Base-by-base conservation (phyloP, 23 tunicate species). In the Oikopleura albicans region DNA sequence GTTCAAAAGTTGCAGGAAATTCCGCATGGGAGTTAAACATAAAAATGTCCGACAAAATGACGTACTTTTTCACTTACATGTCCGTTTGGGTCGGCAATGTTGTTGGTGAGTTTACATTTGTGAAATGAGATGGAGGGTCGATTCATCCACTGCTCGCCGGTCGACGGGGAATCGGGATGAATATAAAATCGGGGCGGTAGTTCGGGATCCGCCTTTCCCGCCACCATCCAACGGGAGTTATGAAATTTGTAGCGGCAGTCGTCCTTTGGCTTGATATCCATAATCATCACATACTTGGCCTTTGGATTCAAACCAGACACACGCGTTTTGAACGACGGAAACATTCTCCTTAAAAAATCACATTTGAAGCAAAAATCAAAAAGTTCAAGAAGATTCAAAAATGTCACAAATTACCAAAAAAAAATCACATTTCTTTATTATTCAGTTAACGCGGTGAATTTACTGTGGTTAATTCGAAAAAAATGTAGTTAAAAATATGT, bases 31-130 rank as follows among this genome's bases (percentile, higher is more conserved):
- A n/a, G n/a, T n/a, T n/a, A n/a, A n/a, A n/a, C n/a, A n/a, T n/a
- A n/a, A n/a, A n/a, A n/a, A n/a, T n/a, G n/a, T n/a, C n/a, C n/a
- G n/a, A n/a, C n/a, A n/a, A n/a, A n/a, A n/a, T n/a, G n/a, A n/a
- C n/a, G n/a, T n/a, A n/a, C n/a, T n/a, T n/a, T n/a, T n/a, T n/a
- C 28, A 71, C 79, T 71, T 71, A 71, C 79, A 29, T 71, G 79
- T 16, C 79, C 79, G 33, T 71, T 16, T 16, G 79, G 79, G 33
- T 71, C 79, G 31, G 79, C 79, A 29, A 71, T 71, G 34, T 71
- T 71, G 79, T 71, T 71, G 4, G 79, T 71, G 4, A 71, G 33
- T 71, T 71, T 71, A 71, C 79, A 71, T 71, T 71, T 71, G 34
- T 71, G 79, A 29, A 71, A 71, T 2, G 31, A 12, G 31, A 71